Evolutionary conservation across 2,888 invertebrate genomes (phyloP).

Genomic region (Ditylenchus weischeri): DNA sequence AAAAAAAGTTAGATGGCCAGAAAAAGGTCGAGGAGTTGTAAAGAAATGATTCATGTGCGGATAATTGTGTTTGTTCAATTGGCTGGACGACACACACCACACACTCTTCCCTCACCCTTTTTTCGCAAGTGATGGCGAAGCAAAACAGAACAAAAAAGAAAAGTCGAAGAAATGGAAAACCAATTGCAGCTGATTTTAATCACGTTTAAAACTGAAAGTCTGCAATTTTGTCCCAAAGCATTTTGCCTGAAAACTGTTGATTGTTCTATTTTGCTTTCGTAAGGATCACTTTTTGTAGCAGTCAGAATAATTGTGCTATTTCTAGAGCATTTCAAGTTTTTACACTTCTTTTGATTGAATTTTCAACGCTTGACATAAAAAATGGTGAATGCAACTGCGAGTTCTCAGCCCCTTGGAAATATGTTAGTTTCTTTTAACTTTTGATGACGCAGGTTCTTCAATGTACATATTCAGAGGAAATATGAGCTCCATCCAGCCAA

Average conservation of each 20-base stretch:
- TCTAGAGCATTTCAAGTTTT: neutral
- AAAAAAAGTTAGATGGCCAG: neutral
- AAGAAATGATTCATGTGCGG: no score
- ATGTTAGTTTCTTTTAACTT: constrained; percentile 8
- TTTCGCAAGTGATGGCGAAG: neutral
- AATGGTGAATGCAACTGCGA: constrained; percentile 8
- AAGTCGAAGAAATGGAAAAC: constrained; percentile 1
- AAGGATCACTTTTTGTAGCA: neutral
- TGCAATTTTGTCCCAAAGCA: neutral
- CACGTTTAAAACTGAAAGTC: neutral
- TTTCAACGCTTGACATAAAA: neutral
- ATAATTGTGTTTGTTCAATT: no score
- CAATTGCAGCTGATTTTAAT: neutral
- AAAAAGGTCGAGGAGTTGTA: neutral
- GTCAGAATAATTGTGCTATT: neutral
- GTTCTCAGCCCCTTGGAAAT: constrained; percentile 17
- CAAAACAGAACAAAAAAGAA: constrained; percentile 2
- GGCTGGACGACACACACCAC: no score
- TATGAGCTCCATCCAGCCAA: constrained; percentile 13
- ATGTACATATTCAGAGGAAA: constrained; percentile 8
- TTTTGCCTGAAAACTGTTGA: neutral
- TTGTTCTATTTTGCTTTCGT: neutral
- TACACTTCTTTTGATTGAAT: neutral
- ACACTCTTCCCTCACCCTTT: no score
- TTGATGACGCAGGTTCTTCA: neutral